These are phyloP conservation scores for Rhyacichthys aspro DNA, from an alignment of 2,797 vertebrate genomes.

Conservation along the genomic window DNA sequence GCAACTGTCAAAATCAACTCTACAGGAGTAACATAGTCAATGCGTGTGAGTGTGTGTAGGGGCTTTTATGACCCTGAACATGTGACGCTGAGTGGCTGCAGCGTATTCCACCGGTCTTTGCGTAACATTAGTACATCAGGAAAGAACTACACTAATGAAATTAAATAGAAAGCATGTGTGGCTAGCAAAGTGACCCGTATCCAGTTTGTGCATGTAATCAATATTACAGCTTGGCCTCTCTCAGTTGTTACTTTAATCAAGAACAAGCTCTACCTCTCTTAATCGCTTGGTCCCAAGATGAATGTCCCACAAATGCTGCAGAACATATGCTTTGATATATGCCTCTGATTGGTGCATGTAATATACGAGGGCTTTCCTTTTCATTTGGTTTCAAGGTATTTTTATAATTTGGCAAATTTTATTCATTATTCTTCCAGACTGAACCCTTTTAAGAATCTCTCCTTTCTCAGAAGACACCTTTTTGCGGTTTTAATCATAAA, in stretches of 20 bases:
- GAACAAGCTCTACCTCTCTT: slow-evolving; percentile 79
- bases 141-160: slow-evolving; percentile 77
- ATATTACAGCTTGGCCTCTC: slow-evolving; percentile 77
- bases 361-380: slow-evolving; percentile 59
- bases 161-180: slow-evolving; percentile 81
- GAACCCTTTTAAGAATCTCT: slow-evolving; percentile 61
- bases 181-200: slow-evolving; percentile 76
- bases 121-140: slow-evolving; percentile 71
- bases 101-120: slow-evolving; percentile 64
- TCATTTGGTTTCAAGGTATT: slow-evolving; percentile 52
- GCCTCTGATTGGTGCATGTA: slow-evolving; percentile 63
- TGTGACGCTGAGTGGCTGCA: slow-evolving; percentile 41
- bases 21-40: slow-evolving; percentile 40
- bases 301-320: slow-evolving; percentile 74
- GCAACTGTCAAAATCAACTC: slow-evolving; percentile 69
- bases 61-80: slow-evolving; percentile 55
- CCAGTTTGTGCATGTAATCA: slow-evolving; percentile 78
- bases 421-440: slow-evolving; percentile 67
- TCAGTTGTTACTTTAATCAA: slow-evolving; percentile 81
- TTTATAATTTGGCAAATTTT: slow-evolving; percentile 59
- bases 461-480: slow-evolving; percentile 65
- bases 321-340: slow-evolving; percentile 77
- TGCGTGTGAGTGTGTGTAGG: slow-evolving; percentile 33
- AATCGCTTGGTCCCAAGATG: slow-evolving; percentile 74
- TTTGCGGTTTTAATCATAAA: slow-evolving; percentile 78